phyloP scores from a whole-genome alignment of 2,888 invertebrate species.

The Ptilodon capucinus region DNA sequence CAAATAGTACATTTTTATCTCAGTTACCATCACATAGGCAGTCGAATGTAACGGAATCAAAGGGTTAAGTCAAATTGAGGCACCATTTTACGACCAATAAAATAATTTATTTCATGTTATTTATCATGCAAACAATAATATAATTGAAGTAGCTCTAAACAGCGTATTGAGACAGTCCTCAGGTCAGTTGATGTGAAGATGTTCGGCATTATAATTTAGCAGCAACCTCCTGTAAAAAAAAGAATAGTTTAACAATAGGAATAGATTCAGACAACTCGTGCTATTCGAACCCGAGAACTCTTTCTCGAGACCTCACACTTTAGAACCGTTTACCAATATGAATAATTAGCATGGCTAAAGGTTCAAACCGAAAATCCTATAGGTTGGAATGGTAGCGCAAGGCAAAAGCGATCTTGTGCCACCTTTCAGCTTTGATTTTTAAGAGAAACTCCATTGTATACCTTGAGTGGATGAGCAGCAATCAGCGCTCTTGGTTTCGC shows the following conservation, averaged over 20 bases:
- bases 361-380: no score
- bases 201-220: slow-evolving; percentile 31
- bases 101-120: neutral
- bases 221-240: slow-evolving; percentile 57
- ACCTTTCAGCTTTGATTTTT: no score
- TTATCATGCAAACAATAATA: neutral
- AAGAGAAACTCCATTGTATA: slow-evolving; percentile 14
- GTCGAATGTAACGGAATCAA: no score
- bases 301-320: no score
- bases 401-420: no score
- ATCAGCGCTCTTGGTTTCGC: slow-evolving; percentile 56
- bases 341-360: no score
- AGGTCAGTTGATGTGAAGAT: neutral
- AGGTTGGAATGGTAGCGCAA: no score
- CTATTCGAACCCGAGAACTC: no score
- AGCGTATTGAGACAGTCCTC: neutral
- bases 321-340: no score
- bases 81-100: neutral
- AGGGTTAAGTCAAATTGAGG: neutral
- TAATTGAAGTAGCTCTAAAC: neutral
- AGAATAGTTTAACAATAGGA: neutral
- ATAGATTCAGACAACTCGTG: no score
- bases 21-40: no score
- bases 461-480: slow-evolving; percentile 57
- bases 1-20: no score